A percentile compares a stretch with the other conserved stretches of the same genome.
phyloP scores from a whole-genome alignment of 2,888 invertebrate species.

The Platypus cylindrus region DNA sequence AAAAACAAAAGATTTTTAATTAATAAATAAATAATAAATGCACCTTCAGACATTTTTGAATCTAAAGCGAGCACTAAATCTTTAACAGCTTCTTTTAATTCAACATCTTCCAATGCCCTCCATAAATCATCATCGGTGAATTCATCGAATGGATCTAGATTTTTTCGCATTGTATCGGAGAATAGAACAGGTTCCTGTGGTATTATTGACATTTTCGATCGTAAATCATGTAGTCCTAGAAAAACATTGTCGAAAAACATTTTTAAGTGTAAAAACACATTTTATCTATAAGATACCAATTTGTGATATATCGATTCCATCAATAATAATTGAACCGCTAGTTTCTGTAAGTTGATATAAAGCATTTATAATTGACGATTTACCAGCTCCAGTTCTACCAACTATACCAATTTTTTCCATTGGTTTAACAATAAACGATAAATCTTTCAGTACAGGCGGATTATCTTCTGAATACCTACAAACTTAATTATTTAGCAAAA shows the following conservation, averaged over 20 bases:
- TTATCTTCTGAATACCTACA: slow-evolving; percentile 47
- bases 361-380: slow-evolving; percentile 55
- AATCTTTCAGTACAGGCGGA: slow-evolving; percentile 62
- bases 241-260: not conserved
- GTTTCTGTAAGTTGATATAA: slow-evolving; percentile 53
- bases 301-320: slow-evolving; percentile 41
- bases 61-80: slow-evolving; percentile 38
- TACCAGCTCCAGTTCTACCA: slow-evolving; percentile 74
- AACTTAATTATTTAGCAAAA: slow-evolving; percentile 1
- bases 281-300: slow-evolving; percentile 30
- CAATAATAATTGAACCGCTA: slow-evolving; percentile 45
- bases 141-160: slow-evolving; percentile 81
- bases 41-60: slow-evolving; percentile 47
- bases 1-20: slow-evolving; percentile 1
- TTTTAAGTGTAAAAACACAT: not conserved
- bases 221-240: slow-evolving; percentile 34
- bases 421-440: slow-evolving; percentile 53
- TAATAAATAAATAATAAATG: no score
- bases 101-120: slow-evolving; percentile 71
- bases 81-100: slow-evolving; percentile 49
- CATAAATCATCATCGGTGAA: slow-evolving; percentile 60
- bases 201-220: slow-evolving; percentile 43
- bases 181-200: slow-evolving; percentile 57
- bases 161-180: slow-evolving; percentile 72
- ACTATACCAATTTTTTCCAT: slow-evolving; percentile 68